Evolutionary conservation across 2,113 vertebrate genomes (phyloP).

Genomic region (Peromyscus leucopus): DNA sequence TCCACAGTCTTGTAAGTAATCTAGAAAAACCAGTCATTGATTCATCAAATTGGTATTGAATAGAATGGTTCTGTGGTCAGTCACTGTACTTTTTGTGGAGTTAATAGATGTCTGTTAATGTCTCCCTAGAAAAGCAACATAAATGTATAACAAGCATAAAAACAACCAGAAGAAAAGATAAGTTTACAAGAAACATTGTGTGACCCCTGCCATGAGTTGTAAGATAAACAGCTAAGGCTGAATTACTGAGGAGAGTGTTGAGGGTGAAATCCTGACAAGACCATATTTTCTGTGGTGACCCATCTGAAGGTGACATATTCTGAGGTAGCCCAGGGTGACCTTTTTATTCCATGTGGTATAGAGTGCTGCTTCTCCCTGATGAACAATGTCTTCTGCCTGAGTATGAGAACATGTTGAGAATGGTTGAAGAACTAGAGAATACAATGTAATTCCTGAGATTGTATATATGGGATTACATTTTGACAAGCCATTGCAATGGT

Average conservation of each 20-base stretch:
- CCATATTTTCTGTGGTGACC: background rate
- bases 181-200: background rate
- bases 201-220: background rate
- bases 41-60: background rate
- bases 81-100: background rate
- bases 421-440: background rate
- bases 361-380: background rate
- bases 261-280: background rate
- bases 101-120: background rate
- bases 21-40: background rate
- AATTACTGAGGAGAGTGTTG: background rate
- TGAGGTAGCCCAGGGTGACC: background rate
- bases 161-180: background rate
- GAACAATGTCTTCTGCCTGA: too few relatives aligned
- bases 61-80: background rate
- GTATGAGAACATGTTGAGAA: background rate
- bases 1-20: background rate
- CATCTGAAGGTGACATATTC: too few relatives aligned
- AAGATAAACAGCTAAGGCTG: background rate
- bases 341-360: background rate
- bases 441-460: background rate
- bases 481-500: background rate
- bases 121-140: background rate
- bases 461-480: background rate
- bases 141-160: background rate